Base-by-base conservation (phyloP, 2,113 vertebrate species). In the Pollachius pollachius region DNA sequence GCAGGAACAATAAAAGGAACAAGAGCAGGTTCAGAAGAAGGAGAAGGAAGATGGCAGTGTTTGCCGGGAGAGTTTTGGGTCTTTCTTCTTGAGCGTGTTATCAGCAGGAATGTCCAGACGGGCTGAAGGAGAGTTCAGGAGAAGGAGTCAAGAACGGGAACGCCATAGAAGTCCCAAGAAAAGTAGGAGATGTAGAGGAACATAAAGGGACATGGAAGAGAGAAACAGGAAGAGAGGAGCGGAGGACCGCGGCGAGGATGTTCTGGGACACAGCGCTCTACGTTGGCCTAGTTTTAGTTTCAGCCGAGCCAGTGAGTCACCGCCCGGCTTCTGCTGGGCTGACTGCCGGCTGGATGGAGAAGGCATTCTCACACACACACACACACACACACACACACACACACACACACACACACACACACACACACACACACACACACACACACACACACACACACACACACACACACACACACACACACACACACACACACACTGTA, bases 281-380 rank as follows among this genome's bases (percentile, higher is more conserved):
- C 76, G 61, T 70, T 87, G 87, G 84, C 89, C 87, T 89, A 86
- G 74, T 90, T 89, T 88, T n/a, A 76, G 71, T 48, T 69, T 73
- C 62, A 74, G 81, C 75, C 64, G 68, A 82, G 82, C 81, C 78
- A 74, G 75, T 87, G 84, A 90, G 80, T 88, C 84, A 88, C 78
- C 84, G 75, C 69, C 77, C 85, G 81, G 87, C 86, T 88, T 91
- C 83, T 85, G 86, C 86, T 79, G 82, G 77, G 74, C 74, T 80
- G 86, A 77, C 72, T 85, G 78, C 75, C 60, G 73, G 74, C 70
- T 79, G 73, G 80, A 74, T 77, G 67, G 75, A 77, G 75, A 76
- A 79, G 69, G 75, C 79, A 70, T 4, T 5, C 27, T 77, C 78
- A 79, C 75, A 74, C 63, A 19, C 37, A 41, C 37, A 11, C 37